These are phyloP conservation scores for Euclidia mi DNA, from an alignment of 2,888 invertebrate species.

Conservation along the genomic window DNA sequence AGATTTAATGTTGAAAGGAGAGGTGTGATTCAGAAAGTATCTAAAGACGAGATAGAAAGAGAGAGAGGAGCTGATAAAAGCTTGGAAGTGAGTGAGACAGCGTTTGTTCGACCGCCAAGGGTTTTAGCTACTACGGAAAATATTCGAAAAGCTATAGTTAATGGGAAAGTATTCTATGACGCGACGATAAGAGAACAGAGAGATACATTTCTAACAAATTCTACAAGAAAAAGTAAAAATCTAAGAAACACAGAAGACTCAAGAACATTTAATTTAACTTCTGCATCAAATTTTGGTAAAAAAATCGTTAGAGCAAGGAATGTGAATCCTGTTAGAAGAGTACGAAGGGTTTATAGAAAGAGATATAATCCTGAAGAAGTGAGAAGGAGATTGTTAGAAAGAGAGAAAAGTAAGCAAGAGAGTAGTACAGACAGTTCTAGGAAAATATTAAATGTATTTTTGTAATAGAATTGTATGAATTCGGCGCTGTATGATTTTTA, in stretches of 20 bases:
- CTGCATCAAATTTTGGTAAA: slow-evolving; percentile 66
- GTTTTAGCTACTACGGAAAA: slow-evolving; percentile 82
- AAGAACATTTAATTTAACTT: slow-evolving; percentile 66
- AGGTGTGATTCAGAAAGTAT: slow-evolving; percentile 80
- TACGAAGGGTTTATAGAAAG: slow-evolving; percentile 82
- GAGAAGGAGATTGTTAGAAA: slow-evolving; percentile 83
- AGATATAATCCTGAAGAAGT: slow-evolving; percentile 88
- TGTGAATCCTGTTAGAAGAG: slow-evolving; percentile 80
- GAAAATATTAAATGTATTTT: slow-evolving; percentile 20
- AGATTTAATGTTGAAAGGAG: slow-evolving; percentile 78
- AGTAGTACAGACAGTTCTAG: slow-evolving; percentile 38
- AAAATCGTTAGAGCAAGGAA: slow-evolving; percentile 78
- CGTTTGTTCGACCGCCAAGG: slow-evolving; percentile 82
- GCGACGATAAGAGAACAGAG: slow-evolving; percentile 82
- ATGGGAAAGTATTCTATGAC: slow-evolving; percentile 86
- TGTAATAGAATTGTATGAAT: too few species aligned
- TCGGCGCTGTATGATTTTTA: too few species aligned
- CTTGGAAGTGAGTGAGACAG: slow-evolving; percentile 85
- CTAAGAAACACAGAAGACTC: slow-evolving; percentile 54
- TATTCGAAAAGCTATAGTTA: slow-evolving; percentile 82
- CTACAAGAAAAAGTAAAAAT: slow-evolving; percentile 67
- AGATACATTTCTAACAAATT: slow-evolving; percentile 67
- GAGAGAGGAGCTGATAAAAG: slow-evolving; percentile 77
- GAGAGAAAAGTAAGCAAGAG: slow-evolving; percentile 74
- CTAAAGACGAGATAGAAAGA: slow-evolving; percentile 82